Evolutionary conservation across 1,140 invertebrate genomes (phyloP).

Genomic region (Apis mellifera): Amel_HAv3.1 CM009932.2:12351501-12352000

Average conservation of each 20-base stretch:
- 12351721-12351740: constrained; percentile 53
- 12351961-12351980: constrained; percentile 45
- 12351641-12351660: constrained; percentile 72
- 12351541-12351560: background rate
- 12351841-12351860: constrained; percentile 12
- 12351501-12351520: constrained; percentile 3
- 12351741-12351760: constrained; percentile 40
- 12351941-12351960: constrained; percentile 11
- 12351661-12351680: constrained; percentile 76
- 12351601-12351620: background rate
- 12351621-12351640: background rate
- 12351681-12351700: constrained; percentile 74
- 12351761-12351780: constrained; percentile 29
- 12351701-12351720: constrained; percentile 71
- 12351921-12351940: no score
- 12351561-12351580: constrained; percentile 76
- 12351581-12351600: constrained; percentile 66
- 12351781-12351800: constrained; percentile 32
- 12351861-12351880: constrained; percentile 30
- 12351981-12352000: constrained; percentile 21
- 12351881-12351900: background rate
- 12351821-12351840: constrained; percentile 1
- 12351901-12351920: background rate
- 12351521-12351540: background rate
- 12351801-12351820: background rate